Conservation (phyloP, 2,888 invertebrate genomes). For the Microctonus aethiopoides region DNA sequence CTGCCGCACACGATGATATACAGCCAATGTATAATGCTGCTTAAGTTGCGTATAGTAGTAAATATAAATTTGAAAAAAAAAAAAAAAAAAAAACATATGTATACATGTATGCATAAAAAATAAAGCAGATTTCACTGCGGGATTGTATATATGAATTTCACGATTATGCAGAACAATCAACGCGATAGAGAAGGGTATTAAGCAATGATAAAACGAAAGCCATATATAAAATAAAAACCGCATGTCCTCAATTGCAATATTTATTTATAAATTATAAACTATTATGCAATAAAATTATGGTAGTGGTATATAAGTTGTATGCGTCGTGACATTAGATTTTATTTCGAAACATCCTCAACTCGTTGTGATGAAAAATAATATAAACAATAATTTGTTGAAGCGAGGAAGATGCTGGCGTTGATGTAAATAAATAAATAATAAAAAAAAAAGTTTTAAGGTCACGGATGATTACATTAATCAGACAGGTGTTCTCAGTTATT, state of each 20-base stretch:
- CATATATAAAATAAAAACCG: neutral
- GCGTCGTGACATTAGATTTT: neutral
- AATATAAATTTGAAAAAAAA: neutral
- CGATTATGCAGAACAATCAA: neutral
- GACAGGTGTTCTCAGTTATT: neutral
- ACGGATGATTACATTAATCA: neutral
- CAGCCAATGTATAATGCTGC: neutral
- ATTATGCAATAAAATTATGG: neutral
- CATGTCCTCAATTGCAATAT: neutral
- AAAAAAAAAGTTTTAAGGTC: neutral
- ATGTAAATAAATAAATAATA: no score
- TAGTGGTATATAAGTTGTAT: neutral
- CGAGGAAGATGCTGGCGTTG: neutral
- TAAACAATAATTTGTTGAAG: neutral
- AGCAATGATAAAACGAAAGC: neutral
- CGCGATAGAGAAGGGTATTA: neutral
- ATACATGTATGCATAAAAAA: neutral
- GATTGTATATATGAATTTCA: neutral
- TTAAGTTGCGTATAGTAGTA: neutral
- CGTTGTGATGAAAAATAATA: neutral
- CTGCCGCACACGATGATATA: conserved; percentile 3
- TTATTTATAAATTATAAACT: neutral
- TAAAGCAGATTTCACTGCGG: neutral
- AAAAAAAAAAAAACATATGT: neutral
- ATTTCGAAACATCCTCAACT: neutral